Conservation (phyloP, 2,888 invertebrate genomes). For the Heliconius cydno region DNA sequence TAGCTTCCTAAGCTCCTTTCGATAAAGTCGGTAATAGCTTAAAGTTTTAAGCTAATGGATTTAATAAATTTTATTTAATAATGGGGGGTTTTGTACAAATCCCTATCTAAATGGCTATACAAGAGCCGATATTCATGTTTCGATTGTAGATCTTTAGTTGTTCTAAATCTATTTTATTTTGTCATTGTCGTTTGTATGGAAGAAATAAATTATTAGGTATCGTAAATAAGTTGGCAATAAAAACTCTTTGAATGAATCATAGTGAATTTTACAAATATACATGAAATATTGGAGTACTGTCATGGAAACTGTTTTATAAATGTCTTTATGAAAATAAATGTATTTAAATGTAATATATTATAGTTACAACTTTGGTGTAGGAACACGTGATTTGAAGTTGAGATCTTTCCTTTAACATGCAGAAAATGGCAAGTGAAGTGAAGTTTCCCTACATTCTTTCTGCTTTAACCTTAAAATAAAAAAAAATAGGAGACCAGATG, state of each 20-base stretch:
- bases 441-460: not conserved
- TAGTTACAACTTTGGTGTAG: not conserved
- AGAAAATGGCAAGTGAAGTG: not conserved
- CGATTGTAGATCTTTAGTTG: conserved; percentile 11
- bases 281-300: not conserved
- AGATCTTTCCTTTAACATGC: no score
- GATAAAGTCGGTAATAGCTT: conserved; percentile 21
- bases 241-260: not conserved
- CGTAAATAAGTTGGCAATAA: not conserved
- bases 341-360: no score
- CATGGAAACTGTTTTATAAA: not conserved
- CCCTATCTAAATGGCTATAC: conserved; percentile 6
- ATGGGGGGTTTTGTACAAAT: conserved; percentile 1
- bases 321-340: not conserved
- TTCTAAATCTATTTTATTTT: conserved; percentile 13
- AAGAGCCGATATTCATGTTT: not conserved
- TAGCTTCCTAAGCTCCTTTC: conserved; percentile 4
- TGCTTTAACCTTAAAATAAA: not conserved
- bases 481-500: no score
- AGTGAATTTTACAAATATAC: not conserved
- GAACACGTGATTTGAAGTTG: not conserved
- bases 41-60: conserved; percentile 16
- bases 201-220: not conserved
- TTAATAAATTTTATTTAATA: conserved; percentile 25
- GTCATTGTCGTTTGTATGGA: not conserved